Conservation (phyloP, 2,113 vertebrate species). For the Dromaius novaehollandiae region DNA sequence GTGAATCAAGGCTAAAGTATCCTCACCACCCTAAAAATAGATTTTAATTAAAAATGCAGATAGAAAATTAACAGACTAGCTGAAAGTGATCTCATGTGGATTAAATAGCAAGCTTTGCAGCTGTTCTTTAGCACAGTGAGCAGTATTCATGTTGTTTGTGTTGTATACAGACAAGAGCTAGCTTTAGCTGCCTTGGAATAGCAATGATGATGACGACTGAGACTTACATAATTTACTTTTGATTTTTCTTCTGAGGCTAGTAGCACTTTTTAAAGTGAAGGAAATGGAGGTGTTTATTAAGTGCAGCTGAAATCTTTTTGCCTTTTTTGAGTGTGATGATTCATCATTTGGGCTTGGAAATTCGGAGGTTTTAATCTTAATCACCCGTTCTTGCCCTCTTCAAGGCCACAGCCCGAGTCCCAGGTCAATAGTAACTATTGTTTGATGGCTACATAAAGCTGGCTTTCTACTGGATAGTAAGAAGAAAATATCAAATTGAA, state of each 20-base stretch:
- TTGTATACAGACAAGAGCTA: neutral
- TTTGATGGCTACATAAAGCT: neutral
- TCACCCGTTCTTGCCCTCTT: neutral
- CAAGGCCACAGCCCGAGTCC: neutral
- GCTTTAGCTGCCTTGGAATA: neutral
- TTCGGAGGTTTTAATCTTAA: neutral
- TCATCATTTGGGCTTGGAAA: neutral
- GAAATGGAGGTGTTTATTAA: neutral
- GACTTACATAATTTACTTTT: neutral
- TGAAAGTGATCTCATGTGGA: neutral
- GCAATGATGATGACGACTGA: neutral
- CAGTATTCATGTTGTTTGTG: neutral
- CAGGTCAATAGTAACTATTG: neutral
- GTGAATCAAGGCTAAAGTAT: neutral
- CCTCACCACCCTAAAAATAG: neutral
- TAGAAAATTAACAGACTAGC: neutral
- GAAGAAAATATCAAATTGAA: neutral
- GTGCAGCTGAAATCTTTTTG: neutral
- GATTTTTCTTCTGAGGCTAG: neutral
- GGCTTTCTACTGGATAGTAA: neutral
- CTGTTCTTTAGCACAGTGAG: neutral
- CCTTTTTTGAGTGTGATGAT: neutral
- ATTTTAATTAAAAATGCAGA: neutral
- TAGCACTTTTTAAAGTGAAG: neutral
- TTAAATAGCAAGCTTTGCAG: conserved; percentile 4